Evolutionary conservation across 2,888 invertebrate species (phyloP), one percentile per base, ranked within the genome.

Genomic region (Romanomermis culicivorax): DNA sequence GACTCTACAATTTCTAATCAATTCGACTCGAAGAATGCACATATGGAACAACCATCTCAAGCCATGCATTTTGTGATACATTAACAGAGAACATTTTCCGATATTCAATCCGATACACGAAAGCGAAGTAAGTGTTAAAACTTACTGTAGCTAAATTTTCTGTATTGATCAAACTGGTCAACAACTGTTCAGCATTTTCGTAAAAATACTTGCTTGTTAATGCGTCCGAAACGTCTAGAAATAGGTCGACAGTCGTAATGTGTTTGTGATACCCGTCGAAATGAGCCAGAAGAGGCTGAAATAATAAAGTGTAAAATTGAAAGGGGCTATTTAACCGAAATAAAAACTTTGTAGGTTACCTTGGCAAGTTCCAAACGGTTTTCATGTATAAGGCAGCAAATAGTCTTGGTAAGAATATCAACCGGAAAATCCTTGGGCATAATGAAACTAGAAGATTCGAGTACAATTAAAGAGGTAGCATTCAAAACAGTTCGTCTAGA

Each of bases 161-260:
- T 17, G 36, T 11, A 11, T 36, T 17, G 36, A 36, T 36, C 36
- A 36, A 36, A 11, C 11, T 11, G 11, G 36, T 36, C 36, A 36
- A 17, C 17, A 53, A 17, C 24, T 4, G 3, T 20, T 7, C 45
- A 26, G 53, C 53, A 2, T 2, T 2, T 2, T 53, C 23, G 30
- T 25, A 45, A 7, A 24, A 11, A 45, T 4, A n/a, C 2, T 24
- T 17, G 17, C 4, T 20, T 2, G 4, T 20, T 3, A 45, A 45
- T 3, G 53, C 45, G 29, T 45, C 43, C 23, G 54, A 49, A 27
- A 54, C 36, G 20, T 54, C 54, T 3, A 49, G 29, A 27, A 54
- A 54, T 25, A 51, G 29, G 29, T 54, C 54, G 2, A 51, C 50
- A 17, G 29, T 43, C 4, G 54, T 53, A n/a, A 52, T 50, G 27